A percentile compares a stretch with the other conserved stretches of the same genome.
Evolutionary conservation across 2,113 vertebrate genomes (phyloP).

Genomic region (Myotis yumanensis): DNA sequence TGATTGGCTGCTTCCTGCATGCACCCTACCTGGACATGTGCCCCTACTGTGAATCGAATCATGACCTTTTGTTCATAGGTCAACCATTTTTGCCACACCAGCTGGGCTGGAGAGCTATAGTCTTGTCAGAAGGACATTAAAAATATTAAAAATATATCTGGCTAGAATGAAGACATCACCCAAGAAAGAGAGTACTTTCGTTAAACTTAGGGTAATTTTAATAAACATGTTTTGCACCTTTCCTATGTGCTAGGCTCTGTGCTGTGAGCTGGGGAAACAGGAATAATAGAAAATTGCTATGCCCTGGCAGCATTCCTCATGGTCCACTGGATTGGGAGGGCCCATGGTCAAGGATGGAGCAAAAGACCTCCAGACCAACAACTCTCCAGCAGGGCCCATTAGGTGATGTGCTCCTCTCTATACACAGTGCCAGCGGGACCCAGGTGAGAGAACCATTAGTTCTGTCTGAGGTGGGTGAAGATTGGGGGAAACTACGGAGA

Average conservation of each 20-base stretch:
- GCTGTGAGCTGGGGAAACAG: not conserved
- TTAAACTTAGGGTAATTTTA: not conserved
- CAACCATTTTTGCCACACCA: no score
- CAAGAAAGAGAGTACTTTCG: not conserved
- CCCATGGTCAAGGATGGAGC: no score
- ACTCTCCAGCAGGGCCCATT: not conserved
- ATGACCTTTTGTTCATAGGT: no score
- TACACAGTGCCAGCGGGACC: not conserved
- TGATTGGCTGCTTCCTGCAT: no score
- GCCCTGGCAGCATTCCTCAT: not conserved
- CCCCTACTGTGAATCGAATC: no score
- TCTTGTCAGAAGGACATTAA: conserved; percentile 35
- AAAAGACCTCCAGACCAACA: not conserved
- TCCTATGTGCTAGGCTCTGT: not conserved
- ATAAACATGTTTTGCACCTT: not conserved
- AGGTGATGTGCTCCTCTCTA: not conserved
- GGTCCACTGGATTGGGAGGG: not conserved
- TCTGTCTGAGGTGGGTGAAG: not conserved
- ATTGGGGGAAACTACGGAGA: not conserved
- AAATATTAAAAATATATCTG: not conserved
- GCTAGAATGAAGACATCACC: not conserved
- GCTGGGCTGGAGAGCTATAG: not conserved
- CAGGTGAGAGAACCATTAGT: not conserved
- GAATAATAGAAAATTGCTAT: no score
- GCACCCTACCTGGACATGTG: no score